Conservation (phyloP, 2,797 vertebrate genomes). For the Lycodopsis pacificus region DNA sequence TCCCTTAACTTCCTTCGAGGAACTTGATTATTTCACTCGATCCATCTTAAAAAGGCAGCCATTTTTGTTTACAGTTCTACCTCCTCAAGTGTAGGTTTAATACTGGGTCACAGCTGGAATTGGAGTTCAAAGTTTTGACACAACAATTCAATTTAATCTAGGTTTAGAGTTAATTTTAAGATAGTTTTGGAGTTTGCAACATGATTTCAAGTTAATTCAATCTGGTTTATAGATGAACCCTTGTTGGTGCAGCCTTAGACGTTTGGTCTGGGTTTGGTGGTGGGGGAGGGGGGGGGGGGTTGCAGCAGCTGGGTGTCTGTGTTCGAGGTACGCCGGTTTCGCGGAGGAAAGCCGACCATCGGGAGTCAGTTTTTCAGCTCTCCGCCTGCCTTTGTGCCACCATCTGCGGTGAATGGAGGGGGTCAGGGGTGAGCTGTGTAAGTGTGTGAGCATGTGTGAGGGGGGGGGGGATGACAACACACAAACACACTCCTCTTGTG, state of each 20-base stretch:
- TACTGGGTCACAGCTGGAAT: no score
- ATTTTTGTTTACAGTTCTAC: no score
- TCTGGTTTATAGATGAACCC: not conserved
- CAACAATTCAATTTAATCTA: no score
- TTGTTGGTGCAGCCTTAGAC: not conserved
- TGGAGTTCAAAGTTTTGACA: no score
- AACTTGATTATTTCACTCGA: no score
- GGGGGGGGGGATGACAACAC: slow-evolving; percentile 42
- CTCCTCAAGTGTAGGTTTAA: no score
- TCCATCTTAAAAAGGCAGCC: no score
- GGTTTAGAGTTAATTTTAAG: no score
- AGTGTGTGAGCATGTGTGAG: slow-evolving; percentile 60
- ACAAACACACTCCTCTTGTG: slow-evolving; percentile 48
- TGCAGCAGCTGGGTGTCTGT: slow-evolving; percentile 63
- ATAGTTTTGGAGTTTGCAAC: not conserved
- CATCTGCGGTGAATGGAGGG: slow-evolving; percentile 79
- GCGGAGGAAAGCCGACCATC: slow-evolving; percentile 35
- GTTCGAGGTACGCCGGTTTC: slow-evolving; percentile 18
- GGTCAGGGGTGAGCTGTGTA: slow-evolving; percentile 64
- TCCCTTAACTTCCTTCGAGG: no score
- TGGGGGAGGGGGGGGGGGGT: slow-evolving; percentile 1
- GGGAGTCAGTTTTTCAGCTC: slow-evolving; percentile 47
- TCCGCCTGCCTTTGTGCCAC: slow-evolving; percentile 74
- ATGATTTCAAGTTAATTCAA: not conserved
- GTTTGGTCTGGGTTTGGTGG: slow-evolving; percentile 40